phyloP scores from a whole-genome alignment of 2,888 invertebrate species.

The Parnassius smintheus region DNA sequence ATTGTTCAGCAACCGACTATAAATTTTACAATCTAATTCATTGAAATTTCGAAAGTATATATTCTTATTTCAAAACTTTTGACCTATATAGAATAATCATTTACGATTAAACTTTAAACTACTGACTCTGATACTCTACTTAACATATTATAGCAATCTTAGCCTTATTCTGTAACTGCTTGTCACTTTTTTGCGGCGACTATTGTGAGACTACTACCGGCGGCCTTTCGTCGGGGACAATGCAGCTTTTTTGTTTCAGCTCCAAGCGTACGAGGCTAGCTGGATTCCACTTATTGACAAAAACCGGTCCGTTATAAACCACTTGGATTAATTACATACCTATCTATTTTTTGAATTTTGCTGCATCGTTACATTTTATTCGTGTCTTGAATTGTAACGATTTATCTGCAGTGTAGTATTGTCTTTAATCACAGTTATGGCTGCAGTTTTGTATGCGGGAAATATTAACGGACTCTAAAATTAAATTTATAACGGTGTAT shows the following conservation, averaged over 20 bases:
- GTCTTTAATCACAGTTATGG: too few relatives aligned
- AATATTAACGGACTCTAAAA: too few relatives aligned
- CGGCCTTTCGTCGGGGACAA: slow-evolving; percentile 20
- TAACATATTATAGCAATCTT: slow-evolving; percentile 1
- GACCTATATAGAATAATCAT: too few relatives aligned
- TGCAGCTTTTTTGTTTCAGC: slow-evolving; percentile 12
- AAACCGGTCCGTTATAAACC: slow-evolving; percentile 26
- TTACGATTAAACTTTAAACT: too few relatives aligned
- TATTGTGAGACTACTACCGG: slow-evolving; percentile 23
- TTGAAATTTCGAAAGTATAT: too few relatives aligned
- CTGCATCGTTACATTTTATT: slow-evolving; percentile 14
- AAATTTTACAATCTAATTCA: too few relatives aligned
- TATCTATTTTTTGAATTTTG: slow-evolving; percentile 10
- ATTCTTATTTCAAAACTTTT: too few relatives aligned
- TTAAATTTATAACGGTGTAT: too few relatives aligned
- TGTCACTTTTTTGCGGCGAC: slow-evolving; percentile 18
- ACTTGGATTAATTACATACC: slow-evolving; percentile 15
- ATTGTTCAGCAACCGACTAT: too few relatives aligned
- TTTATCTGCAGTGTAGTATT: background rate
- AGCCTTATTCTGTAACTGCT: slow-evolving; percentile 9
- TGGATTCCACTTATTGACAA: slow-evolving; percentile 21
- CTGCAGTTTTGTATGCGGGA: too few relatives aligned
- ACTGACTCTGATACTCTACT: too few relatives aligned
- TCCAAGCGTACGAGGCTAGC: slow-evolving; percentile 7
- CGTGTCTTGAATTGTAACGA: slow-evolving; percentile 6